Percentiles rank a stretch among this genome's conserved stretches.
Evolutionary conservation across 2,888 invertebrate species (phyloP).

Genomic region (Limulus polyphemus): DNA sequence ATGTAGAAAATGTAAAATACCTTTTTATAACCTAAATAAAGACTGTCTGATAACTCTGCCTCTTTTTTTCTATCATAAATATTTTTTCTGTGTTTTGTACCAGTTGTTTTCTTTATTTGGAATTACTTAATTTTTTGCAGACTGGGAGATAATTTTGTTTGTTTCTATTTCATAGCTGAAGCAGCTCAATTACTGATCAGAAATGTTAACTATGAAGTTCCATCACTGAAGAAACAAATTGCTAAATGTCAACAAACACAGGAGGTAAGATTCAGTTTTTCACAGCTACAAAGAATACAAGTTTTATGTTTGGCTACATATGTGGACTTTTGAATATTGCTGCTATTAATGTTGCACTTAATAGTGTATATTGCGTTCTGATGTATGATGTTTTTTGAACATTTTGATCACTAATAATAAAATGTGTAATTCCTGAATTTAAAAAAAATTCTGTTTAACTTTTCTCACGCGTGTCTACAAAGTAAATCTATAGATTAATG

Average conservation of each 20-base stretch:
- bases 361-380: constrained; percentile 3
- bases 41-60: neutral
- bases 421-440: no score
- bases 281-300: no score
- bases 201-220: constrained; percentile 88
- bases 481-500: no score
- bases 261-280: constrained; percentile 39
- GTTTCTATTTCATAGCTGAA: constrained; percentile 53
- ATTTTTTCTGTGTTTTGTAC: neutral
- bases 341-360: constrained; percentile 5
- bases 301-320: no score
- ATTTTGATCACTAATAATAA: no score
- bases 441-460: no score
- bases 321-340: constrained; percentile 27
- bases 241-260: constrained; percentile 69
- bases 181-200: constrained; percentile 81
- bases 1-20: neutral
- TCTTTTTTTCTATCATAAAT: constrained; percentile 2
- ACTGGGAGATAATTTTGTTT: neutral
- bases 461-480: no score
- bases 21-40: neutral
- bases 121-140: neutral
- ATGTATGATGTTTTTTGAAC: constrained; percentile 19
- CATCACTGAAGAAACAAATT: constrained; percentile 76
- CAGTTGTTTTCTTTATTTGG: neutral